Percentiles rank a stretch among this genome's conserved stretches.
These are phyloP conservation scores for Doryteuthis pealeii DNA, from an alignment of 1,140 invertebrate species.

Conservation along the genomic window DNA sequence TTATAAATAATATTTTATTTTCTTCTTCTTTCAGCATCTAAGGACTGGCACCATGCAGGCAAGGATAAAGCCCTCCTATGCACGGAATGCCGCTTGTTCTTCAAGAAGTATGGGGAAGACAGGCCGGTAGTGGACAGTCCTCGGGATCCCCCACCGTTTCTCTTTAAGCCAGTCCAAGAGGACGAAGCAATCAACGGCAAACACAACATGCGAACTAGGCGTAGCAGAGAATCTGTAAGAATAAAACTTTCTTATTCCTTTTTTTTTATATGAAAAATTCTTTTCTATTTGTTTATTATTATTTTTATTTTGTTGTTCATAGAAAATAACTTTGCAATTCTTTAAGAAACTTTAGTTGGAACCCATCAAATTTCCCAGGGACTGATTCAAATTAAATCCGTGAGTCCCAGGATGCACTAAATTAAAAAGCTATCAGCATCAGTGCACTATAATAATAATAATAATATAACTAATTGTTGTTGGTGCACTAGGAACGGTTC, in stretches of 20 bases:
- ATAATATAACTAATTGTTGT: no score
- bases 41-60: constrained; percentile 77
- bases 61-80: constrained; percentile 78
- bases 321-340: no score
- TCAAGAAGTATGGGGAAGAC: constrained; percentile 80
- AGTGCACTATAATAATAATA: no score
- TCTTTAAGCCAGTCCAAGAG: constrained; percentile 71
- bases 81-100: constrained; percentile 78
- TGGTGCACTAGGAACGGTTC: no score
- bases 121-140: constrained; percentile 43
- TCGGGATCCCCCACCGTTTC: constrained; percentile 61
- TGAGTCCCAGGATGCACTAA: no score
- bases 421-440: no score
- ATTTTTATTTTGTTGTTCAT: no score
- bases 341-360: no score
- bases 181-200: constrained; percentile 63
- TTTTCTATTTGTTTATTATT: no score
- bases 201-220: constrained; percentile 66
- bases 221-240: constrained; percentile 56
- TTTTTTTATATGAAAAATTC: no score
- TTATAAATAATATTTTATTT: constrained; percentile 7
- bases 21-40: constrained; percentile 63
- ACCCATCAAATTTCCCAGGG: no score
- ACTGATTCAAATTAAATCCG: no score
- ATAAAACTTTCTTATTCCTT: not conserved